Percentiles rank a stretch among this genome's conserved stretches.
Evolutionary conservation across 2,113 vertebrate species (phyloP).

Genomic region (Xenopus laevis): DNA sequence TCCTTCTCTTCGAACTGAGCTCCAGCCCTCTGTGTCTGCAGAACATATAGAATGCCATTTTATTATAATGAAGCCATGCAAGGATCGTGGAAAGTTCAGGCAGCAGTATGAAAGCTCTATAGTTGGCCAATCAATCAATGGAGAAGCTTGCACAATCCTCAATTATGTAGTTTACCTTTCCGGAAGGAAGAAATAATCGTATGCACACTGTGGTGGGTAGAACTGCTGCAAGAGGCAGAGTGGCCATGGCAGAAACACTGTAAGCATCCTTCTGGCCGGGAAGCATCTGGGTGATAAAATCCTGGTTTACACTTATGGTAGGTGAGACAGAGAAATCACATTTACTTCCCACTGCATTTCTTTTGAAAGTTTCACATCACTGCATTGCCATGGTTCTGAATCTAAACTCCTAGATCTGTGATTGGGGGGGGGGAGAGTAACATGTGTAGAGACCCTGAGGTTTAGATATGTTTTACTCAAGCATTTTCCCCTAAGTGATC

Average conservation of each 20-base stretch:
- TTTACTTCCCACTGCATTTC: background rate
- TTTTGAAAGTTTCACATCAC: too few relatives aligned
- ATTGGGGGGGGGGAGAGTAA: slow-evolving; percentile 64
- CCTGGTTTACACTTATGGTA: slow-evolving; percentile 64
- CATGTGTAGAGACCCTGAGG: too few relatives aligned
- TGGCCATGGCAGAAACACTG: slow-evolving; percentile 90
- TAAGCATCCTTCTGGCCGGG: slow-evolving; percentile 62
- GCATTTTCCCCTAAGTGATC: too few relatives aligned
- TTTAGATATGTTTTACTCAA: too few relatives aligned
- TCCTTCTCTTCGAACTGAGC: slow-evolving; percentile 54
- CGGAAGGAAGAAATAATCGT: slow-evolving; percentile 77
- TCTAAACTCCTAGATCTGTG: slow-evolving; percentile 68
- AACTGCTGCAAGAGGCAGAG: slow-evolving; percentile 64
- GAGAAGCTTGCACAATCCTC: background rate
- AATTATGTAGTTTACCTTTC: slow-evolving; percentile 58
- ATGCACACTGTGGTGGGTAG: slow-evolving; percentile 62
- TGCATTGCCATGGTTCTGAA: slow-evolving; percentile 53
- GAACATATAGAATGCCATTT: slow-evolving; percentile 22
- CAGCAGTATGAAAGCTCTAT: too few relatives aligned
- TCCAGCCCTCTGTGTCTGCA: slow-evolving; percentile 80
- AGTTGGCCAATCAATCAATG: too few relatives aligned
- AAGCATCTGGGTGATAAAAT: slow-evolving; percentile 63
- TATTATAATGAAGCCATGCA: too few relatives aligned
- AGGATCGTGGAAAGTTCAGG: too few relatives aligned
- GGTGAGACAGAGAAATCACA: background rate